phyloP scores from a whole-genome alignment of 2,888 invertebrate genomes.

The Microchrysa polita region DNA sequence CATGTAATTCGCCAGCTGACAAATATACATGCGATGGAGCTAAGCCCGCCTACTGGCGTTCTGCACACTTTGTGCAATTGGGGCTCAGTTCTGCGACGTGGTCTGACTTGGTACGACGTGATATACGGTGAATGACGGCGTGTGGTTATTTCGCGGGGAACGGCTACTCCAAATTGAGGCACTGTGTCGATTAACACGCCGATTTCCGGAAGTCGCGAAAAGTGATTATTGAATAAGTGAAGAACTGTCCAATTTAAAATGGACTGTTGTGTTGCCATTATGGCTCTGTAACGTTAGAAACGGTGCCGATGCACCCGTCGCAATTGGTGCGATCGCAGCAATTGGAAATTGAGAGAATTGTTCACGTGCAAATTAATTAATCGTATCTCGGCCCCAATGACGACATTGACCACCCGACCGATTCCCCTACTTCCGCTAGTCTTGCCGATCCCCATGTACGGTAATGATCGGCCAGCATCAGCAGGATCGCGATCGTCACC shows the following conservation, averaged over 20 bases:
- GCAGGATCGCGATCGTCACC: constrained; percentile 36
- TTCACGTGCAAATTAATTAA: background rate
- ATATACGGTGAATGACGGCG: constrained; percentile 13
- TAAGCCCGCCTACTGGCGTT: constrained; percentile 49
- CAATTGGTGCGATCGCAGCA: constrained; percentile 51
- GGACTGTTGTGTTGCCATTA: constrained; percentile 38
- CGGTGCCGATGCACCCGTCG: constrained; percentile 43
- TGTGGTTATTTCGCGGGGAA: constrained; percentile 24
- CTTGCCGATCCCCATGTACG: constrained; percentile 45
- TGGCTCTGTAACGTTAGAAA: constrained; percentile 48
- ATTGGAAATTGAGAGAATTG: constrained; percentile 13
- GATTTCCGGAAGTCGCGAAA: background rate
- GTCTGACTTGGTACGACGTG: constrained; percentile 56
- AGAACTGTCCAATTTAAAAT: constrained; percentile 12
- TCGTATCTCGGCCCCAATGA: constrained; percentile 50
- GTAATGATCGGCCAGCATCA: constrained; percentile 47
- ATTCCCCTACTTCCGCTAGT: constrained; percentile 48
- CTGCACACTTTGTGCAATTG: constrained; percentile 51
- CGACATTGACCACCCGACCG: constrained; percentile 54
- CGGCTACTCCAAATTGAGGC: constrained; percentile 32
- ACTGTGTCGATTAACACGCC: constrained; percentile 24
- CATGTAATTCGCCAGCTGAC: too few relatives aligned
- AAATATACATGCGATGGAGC: background rate
- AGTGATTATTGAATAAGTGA: constrained; percentile 35
- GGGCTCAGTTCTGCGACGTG: constrained; percentile 57